These are phyloP conservation scores for Drosophila mimetica DNA, from an alignment of 2,888 invertebrate genomes.

Conservation along the genomic window DNA sequence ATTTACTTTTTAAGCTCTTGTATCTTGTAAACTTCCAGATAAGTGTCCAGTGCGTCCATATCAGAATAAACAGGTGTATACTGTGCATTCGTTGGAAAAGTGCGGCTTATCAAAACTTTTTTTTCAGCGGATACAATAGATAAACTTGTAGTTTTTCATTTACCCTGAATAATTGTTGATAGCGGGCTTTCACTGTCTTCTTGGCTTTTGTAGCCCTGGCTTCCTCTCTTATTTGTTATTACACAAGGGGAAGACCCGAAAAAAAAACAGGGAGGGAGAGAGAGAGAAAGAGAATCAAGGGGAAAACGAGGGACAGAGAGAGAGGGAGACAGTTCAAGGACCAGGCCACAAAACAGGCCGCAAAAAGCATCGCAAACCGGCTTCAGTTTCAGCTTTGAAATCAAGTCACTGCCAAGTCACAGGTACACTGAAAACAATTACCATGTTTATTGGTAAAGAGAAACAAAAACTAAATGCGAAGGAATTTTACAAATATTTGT, in stretches of 20 bases:
- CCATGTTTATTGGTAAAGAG: no score
- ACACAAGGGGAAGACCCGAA: slow-evolving; percentile 28
- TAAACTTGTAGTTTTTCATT: neutral
- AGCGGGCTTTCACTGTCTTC: slow-evolving; percentile 15
- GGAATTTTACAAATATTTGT: no score
- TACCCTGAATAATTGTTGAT: neutral
- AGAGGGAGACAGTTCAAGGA: slow-evolving; percentile 79
- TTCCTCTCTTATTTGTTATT: slow-evolving; percentile 20
- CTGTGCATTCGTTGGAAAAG: neutral
- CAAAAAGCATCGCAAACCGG: slow-evolving; percentile 61
- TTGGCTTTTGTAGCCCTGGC: slow-evolving; percentile 13
- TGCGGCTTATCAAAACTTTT: neutral
- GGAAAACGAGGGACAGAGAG: slow-evolving; percentile 14
- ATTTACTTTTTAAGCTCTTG: neutral
- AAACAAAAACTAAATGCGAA: no score
- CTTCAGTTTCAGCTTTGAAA: slow-evolving; percentile 36
- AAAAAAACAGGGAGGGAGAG: neutral
- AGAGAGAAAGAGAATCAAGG: slow-evolving; percentile 24
- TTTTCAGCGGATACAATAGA: neutral
- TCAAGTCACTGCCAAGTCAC: slow-evolving; percentile 39
- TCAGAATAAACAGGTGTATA: neutral
- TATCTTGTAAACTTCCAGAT: neutral
- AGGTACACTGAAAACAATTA: slow-evolving; percentile 11
- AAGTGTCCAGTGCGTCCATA: neutral
- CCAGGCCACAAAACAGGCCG: slow-evolving; percentile 65